Evolutionary conservation across 92 coral and sea anemone species (phyloP), one percentile per base, ranked within the genome.

Genomic region (Epizoanthus ramosus): DNA sequence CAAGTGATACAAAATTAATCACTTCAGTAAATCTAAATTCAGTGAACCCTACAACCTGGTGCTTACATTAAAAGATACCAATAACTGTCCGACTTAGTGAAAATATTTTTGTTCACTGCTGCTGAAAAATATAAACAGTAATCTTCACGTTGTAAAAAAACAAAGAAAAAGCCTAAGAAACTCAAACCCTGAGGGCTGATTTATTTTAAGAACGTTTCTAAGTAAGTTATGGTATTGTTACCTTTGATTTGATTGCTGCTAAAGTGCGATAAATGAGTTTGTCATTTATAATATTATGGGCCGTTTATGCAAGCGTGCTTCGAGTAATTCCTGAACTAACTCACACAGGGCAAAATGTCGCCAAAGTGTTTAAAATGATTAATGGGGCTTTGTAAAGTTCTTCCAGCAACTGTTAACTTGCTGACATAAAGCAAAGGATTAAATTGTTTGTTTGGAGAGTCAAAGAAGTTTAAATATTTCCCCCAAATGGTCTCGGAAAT

Each of bases 21-120:
- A 76, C 57, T 76, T 76, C 43, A 76, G 22, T 74, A 63, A 39
- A 76, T 37, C 54, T 41, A 35, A 76, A 54, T 76, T 76, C 39
- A 66, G 39, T 24, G 39, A 31, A 68, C 50, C 45, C 8, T 68
- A 28, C 73, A 68, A 60, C 68, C 82, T 77, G 82, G 71, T 77
- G 82, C 71, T 60, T 77, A 61, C 82, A 77, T 61, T 61, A 39
- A 35, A 57, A 58, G 61, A 60, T 41, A 39, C 82, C 82, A 77
- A 77, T 77, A 21, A 77, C 43, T 77, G 70, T 17, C 21, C 82
- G 69, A 43, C 14, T 61, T 41, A 77, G 57, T 77, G 22, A 17
- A 77, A 77, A 77, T 77, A 77, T 77, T 77, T 77, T 77, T 22
- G 54, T 77, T 77, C 47, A 63, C 56, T 61, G 82, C 70, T 54